These are phyloP conservation scores for Sphinx pinastri DNA, from an alignment of 2,888 invertebrate species.

Conservation along the genomic window DNA sequence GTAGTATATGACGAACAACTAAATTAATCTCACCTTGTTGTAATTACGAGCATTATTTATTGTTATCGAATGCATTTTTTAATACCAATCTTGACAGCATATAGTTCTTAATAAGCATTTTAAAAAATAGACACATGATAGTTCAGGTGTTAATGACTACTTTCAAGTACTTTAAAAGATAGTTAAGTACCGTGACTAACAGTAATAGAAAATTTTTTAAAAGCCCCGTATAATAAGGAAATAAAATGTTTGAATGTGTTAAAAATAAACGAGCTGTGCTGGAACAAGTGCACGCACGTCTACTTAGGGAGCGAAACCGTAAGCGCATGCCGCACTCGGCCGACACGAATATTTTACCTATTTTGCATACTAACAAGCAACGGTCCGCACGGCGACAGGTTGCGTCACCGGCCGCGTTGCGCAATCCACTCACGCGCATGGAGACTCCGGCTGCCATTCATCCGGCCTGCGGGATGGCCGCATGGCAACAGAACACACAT, in stretches of 20 bases:
- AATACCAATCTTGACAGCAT: not conserved
- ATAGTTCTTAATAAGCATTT: too few species aligned
- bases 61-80: not conserved
- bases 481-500: constrained; percentile 63
- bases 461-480: constrained; percentile 62
- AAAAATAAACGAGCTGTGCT: constrained; percentile 21
- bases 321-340: constrained; percentile 58
- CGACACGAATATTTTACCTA: constrained; percentile 71
- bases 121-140: not conserved
- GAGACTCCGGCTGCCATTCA: constrained; percentile 64
- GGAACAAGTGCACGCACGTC: constrained; percentile 43
- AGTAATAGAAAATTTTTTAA: constrained; percentile 3
- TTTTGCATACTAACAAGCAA: constrained; percentile 79
- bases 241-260: constrained; percentile 14
- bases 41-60: not conserved
- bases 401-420: constrained; percentile 70
- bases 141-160: not conserved
- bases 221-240: not conserved
- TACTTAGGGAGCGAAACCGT: constrained; percentile 56
- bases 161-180: not conserved
- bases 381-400: constrained; percentile 61
- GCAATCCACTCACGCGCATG: constrained; percentile 73
- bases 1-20: not conserved
- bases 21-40: not conserved
- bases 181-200: constrained; percentile 17